Evolutionary conservation across 2,113 vertebrate genomes (phyloP).

Genomic region (Gobio gobio): DNA sequence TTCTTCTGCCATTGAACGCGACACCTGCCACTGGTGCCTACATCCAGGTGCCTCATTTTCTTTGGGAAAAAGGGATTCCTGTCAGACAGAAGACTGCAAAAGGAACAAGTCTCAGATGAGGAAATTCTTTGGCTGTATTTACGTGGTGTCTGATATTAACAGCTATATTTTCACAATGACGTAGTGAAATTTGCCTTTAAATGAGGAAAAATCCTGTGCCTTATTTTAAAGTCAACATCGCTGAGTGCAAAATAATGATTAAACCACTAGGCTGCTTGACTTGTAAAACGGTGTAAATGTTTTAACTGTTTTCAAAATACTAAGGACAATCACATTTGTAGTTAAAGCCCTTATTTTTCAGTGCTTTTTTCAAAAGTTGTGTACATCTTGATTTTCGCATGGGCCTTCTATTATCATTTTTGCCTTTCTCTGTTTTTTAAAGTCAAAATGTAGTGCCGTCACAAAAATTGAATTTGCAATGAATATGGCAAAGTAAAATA

Average conservation of each 20-base stretch:
- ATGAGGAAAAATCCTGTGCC: neutral
- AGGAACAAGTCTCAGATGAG: neutral
- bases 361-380: neutral
- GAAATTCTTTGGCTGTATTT: neutral
- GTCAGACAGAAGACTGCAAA: neutral
- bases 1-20: neutral
- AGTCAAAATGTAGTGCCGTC: neutral
- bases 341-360: neutral
- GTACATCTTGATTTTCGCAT: neutral
- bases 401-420: neutral
- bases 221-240: neutral
- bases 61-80: neutral
- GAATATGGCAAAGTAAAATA: neutral
- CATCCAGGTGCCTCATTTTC: neutral
- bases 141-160: neutral
- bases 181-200: neutral
- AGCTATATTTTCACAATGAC: neutral
- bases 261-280: constrained; percentile 24
- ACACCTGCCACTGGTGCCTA: neutral
- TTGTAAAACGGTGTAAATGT: neutral
- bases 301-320: neutral
- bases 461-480: neutral
- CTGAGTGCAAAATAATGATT: neutral
- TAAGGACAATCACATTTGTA: neutral
- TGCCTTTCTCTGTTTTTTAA: neutral